phyloP scores from a whole-genome alignment of 2,113 vertebrate genomes.

The Charadrius vociferus region DNA sequence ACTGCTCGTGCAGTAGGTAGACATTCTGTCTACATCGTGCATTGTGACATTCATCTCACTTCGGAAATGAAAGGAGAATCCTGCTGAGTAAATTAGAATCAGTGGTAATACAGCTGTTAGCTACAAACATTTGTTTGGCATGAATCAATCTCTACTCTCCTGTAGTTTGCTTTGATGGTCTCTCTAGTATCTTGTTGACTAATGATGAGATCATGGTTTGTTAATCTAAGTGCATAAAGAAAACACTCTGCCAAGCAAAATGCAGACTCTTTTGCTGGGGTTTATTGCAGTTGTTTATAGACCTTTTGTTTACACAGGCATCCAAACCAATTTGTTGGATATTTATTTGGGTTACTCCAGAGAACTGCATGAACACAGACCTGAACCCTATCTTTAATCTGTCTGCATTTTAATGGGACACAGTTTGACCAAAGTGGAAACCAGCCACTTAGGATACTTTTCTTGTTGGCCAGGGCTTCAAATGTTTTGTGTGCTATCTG shows the following conservation, averaged over 20 bases:
- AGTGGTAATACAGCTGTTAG: slow-evolving; percentile 79
- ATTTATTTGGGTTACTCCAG: slow-evolving; percentile 66
- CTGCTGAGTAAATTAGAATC: slow-evolving; percentile 75
- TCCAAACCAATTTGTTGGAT: slow-evolving; percentile 69
- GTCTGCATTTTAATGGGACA: slow-evolving; percentile 53
- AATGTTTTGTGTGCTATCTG: slow-evolving; percentile 21
- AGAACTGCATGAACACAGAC: slow-evolving; percentile 49
- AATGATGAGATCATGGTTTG: slow-evolving; percentile 83
- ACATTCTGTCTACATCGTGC: slow-evolving; percentile 31
- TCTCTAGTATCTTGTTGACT: slow-evolving; percentile 81
- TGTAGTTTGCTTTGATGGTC: slow-evolving; percentile 85
- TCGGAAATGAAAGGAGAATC: slow-evolving; percentile 72
- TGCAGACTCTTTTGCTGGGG: slow-evolving; percentile 39
- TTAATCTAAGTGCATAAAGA: slow-evolving; percentile 78
- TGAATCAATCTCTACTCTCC: slow-evolving; percentile 74
- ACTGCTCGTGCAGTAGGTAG: slow-evolving; percentile 1
- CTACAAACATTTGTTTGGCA: slow-evolving; percentile 80
- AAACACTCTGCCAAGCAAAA: slow-evolving; percentile 77
- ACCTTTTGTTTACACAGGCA: slow-evolving; percentile 70
- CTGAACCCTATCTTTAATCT: slow-evolving; percentile 64
- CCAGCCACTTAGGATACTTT: slow-evolving; percentile 51
- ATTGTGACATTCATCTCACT: slow-evolving; percentile 64
- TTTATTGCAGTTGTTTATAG: slow-evolving; percentile 72
- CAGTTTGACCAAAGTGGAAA: slow-evolving; percentile 60
- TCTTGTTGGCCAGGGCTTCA: slow-evolving; percentile 52